These are phyloP conservation scores for Drosophila willistoni DNA, from an alignment of 1,140 invertebrate species.

Conservation along the genomic window DNA sequence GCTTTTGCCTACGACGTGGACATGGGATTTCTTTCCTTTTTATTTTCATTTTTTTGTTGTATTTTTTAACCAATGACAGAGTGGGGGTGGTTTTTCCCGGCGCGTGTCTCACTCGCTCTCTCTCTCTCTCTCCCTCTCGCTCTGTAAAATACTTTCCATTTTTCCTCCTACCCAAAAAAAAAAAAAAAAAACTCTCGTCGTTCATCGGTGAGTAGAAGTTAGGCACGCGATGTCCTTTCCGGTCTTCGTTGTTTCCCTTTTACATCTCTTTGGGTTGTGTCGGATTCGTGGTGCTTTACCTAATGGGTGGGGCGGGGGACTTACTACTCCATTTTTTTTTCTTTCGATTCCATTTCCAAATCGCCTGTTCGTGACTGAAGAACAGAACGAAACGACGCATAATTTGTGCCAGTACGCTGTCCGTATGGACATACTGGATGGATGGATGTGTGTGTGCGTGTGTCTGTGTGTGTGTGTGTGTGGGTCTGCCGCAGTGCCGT, in stretches of 20 bases:
- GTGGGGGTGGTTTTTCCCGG: slow-evolving; percentile 52
- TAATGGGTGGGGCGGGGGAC: neutral
- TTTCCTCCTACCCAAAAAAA: slow-evolving; percentile 40
- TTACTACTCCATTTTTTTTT: slow-evolving; percentile 48
- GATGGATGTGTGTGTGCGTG: slow-evolving; percentile 29
- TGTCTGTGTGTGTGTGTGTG: slow-evolving; percentile 39
- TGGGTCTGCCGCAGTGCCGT: slow-evolving; percentile 67
- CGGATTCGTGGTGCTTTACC: slow-evolving; percentile 1
- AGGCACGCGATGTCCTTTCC: slow-evolving; percentile 82
- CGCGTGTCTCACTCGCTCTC: slow-evolving; percentile 39
- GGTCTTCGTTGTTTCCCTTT: slow-evolving; percentile 75
- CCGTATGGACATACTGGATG: slow-evolving; percentile 33
- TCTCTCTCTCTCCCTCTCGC: slow-evolving; percentile 36
- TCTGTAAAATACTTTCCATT: slow-evolving; percentile 81
- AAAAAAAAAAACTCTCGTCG: neutral
- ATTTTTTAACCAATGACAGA: slow-evolving; percentile 72
- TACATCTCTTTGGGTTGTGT: slow-evolving; percentile 44
- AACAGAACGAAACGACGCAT: slow-evolving; percentile 67
- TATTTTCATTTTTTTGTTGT: neutral
- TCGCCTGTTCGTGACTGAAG: slow-evolving; percentile 74
- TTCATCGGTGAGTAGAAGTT: slow-evolving; percentile 49
- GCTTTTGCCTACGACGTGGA: slow-evolving; percentile 56
- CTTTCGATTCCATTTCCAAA: slow-evolving; percentile 46
- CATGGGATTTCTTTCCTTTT: slow-evolving; percentile 9
- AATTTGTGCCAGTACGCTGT: slow-evolving; percentile 75